These are phyloP conservation scores for Scaptomyza flava DNA, from an alignment of 2,888 invertebrate genomes.

Conservation along the genomic window DNA sequence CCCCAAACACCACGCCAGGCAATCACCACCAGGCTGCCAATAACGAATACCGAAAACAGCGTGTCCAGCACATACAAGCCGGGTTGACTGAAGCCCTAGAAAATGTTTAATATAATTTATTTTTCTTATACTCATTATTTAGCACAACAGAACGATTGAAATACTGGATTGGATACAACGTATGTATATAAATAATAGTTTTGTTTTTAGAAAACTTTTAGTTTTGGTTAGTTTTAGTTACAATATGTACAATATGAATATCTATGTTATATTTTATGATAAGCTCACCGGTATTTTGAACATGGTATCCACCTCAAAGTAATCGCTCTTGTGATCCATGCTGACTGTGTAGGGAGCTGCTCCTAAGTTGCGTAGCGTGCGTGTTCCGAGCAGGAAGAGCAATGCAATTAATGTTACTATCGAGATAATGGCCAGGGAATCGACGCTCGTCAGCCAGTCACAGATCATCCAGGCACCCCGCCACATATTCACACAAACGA, in stretches of 20 bases:
- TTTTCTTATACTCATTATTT: no score
- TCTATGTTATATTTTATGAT: no score
- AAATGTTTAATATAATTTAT: not conserved
- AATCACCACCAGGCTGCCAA: slow-evolving; percentile 93
- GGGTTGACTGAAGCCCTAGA: slow-evolving; percentile 89
- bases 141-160: no score
- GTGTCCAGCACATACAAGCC: slow-evolving; percentile 92
- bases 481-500: slow-evolving; percentile 95
- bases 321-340: slow-evolving; percentile 90
- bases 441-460: slow-evolving; percentile 88
- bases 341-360: slow-evolving; percentile 93
- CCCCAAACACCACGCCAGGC: slow-evolving; percentile 96
- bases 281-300: slow-evolving; percentile 90
- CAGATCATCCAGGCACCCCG: slow-evolving; percentile 91
- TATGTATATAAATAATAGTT: no score
- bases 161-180: no score
- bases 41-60: slow-evolving; percentile 92
- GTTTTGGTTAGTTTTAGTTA: no score
- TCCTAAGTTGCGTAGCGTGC: slow-evolving; percentile 91
- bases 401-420: slow-evolving; percentile 88
- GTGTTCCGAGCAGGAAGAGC: slow-evolving; percentile 88
- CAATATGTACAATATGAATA: no score
- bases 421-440: slow-evolving; percentile 85
- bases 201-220: no score
- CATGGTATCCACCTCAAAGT: slow-evolving; percentile 94